Base-by-base conservation (phyloP, 2,797 vertebrate species). In the Lagodon rhomboides region DNA sequence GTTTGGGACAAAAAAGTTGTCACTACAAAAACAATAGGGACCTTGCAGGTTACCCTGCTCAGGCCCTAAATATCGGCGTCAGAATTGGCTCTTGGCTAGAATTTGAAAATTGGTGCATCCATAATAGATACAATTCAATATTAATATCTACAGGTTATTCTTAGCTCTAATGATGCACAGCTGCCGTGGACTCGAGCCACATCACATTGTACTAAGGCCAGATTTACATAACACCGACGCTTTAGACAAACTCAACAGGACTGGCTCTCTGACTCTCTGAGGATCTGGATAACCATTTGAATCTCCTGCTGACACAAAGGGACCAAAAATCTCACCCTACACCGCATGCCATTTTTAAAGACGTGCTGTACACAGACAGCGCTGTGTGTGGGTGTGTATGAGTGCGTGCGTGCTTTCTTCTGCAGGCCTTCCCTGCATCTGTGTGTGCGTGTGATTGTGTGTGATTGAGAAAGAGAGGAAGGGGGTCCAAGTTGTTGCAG, bases 251-350 rank as follows among this genome's bases (percentile, higher is more conserved):
- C 75, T 79, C 58, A 71, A 47, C 76, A 73, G 80, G 73, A 87
- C 73, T 70, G 89, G 64, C 74, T 81, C 83, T 78, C 73, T 70
- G 61, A 77, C 74, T 79, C 64, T 69, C 68, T 44, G 68, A 85
- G 46, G 63, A 88, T 86, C 83, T 77, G 71, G 68, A 85, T 54
- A n/a, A 69, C 80, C 71, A 80, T 77, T 72, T 77, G 68, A 83
- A 86, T 85, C 73, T 79, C 59, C 80, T 85, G 84, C 76, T 67
- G 81, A 85, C 76, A 59, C 47, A 88, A 91, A 88, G 87, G 89
- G 92, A 92, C 91, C 87, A n/a, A 91, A 91, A 85, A 75, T 77
- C 65, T 80, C 77, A 82, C n/a, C 63, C 60, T 79, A 77, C 75
- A 85, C 80, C 76, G 79, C 87, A 85, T 87, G 79, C 77, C 77